Evolutionary conservation across 2,113 vertebrate species (phyloP), one percentile per base, ranked within the genome.

Genomic region (Eubucco bourcierii): DNA sequence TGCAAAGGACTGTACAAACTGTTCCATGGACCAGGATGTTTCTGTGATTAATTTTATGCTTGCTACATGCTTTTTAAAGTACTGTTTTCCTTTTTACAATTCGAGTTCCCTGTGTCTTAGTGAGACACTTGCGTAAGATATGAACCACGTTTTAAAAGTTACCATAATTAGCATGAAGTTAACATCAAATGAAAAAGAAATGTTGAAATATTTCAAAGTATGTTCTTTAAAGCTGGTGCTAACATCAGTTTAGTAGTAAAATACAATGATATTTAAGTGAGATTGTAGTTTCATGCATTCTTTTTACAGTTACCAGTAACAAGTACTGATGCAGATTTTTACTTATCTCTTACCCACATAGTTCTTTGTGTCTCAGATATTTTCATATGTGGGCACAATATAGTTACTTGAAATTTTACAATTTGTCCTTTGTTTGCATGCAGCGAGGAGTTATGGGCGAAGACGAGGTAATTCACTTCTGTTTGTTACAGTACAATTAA

Each of bases 391-490:
- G 95, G 97, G 96, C 92, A 95, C 93, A 78, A 89, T 96, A 86
- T 89, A 96, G 94, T 97, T 95, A 87, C 31, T 93, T 98, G 96
- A 98, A 77, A 92, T 95, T 97, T 98, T 97, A 98, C 89, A 92
- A 97, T 98, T 97, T 99, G 97, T 98, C 97, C 98, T 99, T 98
- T 98, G 98, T 98, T 98, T 98, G 98, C 99, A 99, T 98, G 99
- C 99, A 99, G 99, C 99, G 73, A 99, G 99, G 98, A 99, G 98
- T 98, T 99, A 98, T 98, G 99, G 99, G 98, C 98, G 99, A 99
- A 99, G 99, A 98, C 98, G 99, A 99, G 99, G 99, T 99, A 99
- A 99, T 98, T 95, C 84, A 88, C 96, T 98, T 98, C 93, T 97
- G 88, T 97, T 98, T 98, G 96, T 97, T 98, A 91, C 94, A 97